These are phyloP conservation scores for Noctua comes DNA, from an alignment of 2,888 invertebrate genomes.

Conservation along the genomic window DNA sequence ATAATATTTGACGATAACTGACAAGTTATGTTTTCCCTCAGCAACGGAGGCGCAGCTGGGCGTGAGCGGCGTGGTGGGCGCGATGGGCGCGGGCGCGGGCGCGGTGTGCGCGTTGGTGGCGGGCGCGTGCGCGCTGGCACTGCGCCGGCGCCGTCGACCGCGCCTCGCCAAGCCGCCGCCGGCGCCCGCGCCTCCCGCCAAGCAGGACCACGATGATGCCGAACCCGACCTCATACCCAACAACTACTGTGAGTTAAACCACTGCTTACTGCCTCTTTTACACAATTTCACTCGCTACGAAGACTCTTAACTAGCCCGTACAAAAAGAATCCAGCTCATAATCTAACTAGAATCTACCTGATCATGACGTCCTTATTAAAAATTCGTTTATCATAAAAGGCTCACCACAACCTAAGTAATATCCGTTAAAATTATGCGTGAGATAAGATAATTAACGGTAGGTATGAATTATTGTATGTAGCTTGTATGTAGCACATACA, in stretches of 20 bases:
- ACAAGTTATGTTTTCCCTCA: conserved; percentile 55
- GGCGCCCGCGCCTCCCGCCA: conserved; percentile 66
- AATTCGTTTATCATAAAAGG: neutral
- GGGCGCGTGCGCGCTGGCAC: conserved; percentile 78
- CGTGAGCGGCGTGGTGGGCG: conserved; percentile 79
- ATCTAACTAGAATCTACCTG: neutral
- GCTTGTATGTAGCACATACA: too few species aligned
- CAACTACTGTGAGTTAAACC: conserved; percentile 82
- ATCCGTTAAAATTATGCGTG: neutral
- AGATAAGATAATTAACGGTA: neutral
- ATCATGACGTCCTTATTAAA: neutral
- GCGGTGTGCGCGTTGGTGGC: conserved; percentile 79
- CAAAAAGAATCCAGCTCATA: neutral
- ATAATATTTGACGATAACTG: neutral
- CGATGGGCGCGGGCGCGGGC: conserved; percentile 77
- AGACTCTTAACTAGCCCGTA: neutral
- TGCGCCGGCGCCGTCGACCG: conserved; percentile 76
- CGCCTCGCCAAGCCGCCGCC: conserved; percentile 73
- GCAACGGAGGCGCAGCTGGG: conserved; percentile 82
- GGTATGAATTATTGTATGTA: neutral
- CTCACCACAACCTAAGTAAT: neutral
- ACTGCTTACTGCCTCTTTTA: neutral
- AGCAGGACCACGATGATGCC: conserved; percentile 82
- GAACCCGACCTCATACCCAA: conserved; percentile 88
- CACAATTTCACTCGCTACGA: neutral